Evolutionary conservation across 2,888 invertebrate genomes (phyloP).

Genomic region (Pristionchus maxplancki): DNA sequence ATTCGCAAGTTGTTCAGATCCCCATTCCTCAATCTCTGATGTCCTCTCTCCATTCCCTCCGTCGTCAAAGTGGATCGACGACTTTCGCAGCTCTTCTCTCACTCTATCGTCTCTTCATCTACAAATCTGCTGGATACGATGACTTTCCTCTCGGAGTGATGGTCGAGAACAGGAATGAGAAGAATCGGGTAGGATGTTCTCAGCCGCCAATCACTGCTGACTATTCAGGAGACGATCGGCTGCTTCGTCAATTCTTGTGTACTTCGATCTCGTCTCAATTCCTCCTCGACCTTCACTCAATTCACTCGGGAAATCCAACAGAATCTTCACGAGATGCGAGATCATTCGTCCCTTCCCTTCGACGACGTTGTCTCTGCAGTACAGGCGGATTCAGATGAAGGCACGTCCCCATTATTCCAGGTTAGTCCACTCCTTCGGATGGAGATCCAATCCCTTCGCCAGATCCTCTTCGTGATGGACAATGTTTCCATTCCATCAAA

Average conservation of each 20-base stretch:
- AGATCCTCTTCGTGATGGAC: constrained; percentile 38
- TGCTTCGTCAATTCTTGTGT: constrained; percentile 39
- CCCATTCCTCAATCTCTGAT: not conserved
- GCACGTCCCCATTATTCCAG: not conserved
- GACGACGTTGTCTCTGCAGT: constrained; percentile 19
- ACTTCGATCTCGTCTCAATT: not conserved
- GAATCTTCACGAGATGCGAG: not conserved
- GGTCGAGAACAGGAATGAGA: constrained; percentile 12
- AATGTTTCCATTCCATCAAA: not conserved
- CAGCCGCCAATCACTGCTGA: not conserved
- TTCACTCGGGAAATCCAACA: not conserved
- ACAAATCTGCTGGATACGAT: not conserved
- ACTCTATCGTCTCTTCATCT: constrained; percentile 11
- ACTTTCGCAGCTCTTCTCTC: constrained; percentile 12
- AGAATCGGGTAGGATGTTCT: not conserved
- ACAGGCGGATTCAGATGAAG: not conserved
- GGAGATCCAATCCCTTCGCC: not conserved
- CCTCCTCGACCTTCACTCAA: not conserved
- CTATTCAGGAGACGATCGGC: not conserved
- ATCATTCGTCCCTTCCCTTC: constrained; percentile 14
- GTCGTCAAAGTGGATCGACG: not conserved
- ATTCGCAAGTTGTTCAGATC: not conserved
- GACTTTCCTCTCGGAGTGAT: constrained; percentile 23
- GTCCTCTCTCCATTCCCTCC: not conserved
- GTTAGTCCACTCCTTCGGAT: not conserved